phyloP scores from a whole-genome alignment of 2,113 vertebrate species.

The Zosterops borbonicus region DNA sequence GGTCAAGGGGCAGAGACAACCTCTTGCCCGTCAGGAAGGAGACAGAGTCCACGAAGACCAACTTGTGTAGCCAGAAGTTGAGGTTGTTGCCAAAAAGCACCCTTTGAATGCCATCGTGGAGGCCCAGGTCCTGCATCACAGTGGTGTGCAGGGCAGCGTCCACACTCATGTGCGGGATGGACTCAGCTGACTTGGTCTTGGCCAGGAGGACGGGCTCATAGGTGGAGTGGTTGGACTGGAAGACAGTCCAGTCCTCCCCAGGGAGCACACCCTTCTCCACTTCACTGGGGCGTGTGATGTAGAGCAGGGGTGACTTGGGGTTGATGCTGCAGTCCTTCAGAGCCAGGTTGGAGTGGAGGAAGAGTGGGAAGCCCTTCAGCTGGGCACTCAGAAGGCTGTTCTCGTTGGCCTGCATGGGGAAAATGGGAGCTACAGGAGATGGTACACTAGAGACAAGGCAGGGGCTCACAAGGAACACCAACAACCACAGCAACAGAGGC shows the following conservation, averaged over 20 bases:
- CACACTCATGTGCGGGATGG: conserved; percentile 84
- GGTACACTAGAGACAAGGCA: rapidly evolving
- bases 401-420: conserved; percentile 85
- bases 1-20: conserved; percentile 90
- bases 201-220: conserved; percentile 93
- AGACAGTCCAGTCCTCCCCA: conserved; percentile 96
- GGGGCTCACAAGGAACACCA: not conserved
- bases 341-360: conserved; percentile 94
- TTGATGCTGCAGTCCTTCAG: conserved; percentile 96
- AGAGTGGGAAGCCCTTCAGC: conserved; percentile 97
- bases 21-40: conserved; percentile 94
- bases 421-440: not conserved
- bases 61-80: conserved; percentile 96
- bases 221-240: conserved; percentile 97
- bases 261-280: conserved; percentile 91
- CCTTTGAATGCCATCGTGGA: conserved; percentile 94
- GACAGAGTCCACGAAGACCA: conserved; percentile 92
- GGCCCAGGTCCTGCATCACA: conserved; percentile 95
- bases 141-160: conserved; percentile 88
- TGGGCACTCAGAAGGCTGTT: conserved; percentile 97
- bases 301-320: conserved; percentile 91
- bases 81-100: conserved; percentile 97
- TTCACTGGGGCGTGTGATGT: conserved; percentile 90
- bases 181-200: conserved; percentile 92
- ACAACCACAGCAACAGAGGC: rapidly evolving